These are phyloP conservation scores for Eilema sororculum DNA, from an alignment of 2,888 invertebrate species.

Conservation along the genomic window DNA sequence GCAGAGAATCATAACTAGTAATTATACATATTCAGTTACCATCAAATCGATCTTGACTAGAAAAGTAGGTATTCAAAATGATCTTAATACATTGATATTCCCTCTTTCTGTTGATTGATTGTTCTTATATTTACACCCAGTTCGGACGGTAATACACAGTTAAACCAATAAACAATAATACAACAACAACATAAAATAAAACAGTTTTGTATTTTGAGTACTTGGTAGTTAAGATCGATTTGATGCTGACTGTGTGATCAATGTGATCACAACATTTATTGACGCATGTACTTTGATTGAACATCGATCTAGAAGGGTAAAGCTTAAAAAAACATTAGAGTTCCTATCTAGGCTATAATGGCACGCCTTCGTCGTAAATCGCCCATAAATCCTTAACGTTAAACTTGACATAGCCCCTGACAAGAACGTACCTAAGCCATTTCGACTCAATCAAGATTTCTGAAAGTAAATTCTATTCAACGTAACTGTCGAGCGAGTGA, in stretches of 20 bases:
- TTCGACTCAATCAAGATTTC: slow-evolving; percentile 46
- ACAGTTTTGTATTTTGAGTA: too few relatives aligned
- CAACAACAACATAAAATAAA: too few relatives aligned
- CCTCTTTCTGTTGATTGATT: too few relatives aligned
- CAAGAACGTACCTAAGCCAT: slow-evolving; percentile 35
- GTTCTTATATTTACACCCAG: too few relatives aligned
- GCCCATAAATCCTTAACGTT: slow-evolving; percentile 34
- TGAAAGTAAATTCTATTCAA: slow-evolving; percentile 39
- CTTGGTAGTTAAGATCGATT: too few relatives aligned
- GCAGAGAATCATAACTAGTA: neutral
- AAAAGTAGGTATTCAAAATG: too few relatives aligned
- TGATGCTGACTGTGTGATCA: too few relatives aligned
- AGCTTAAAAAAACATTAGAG: slow-evolving; percentile 28
- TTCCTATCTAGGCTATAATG: slow-evolving; percentile 27
- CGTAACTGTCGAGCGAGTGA: slow-evolving; percentile 41
- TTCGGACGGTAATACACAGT: too few relatives aligned
- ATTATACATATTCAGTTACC: too few relatives aligned
- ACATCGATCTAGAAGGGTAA: neutral
- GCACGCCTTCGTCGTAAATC: slow-evolving; percentile 34
- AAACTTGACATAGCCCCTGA: slow-evolving; percentile 36
- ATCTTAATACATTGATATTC: too few relatives aligned
- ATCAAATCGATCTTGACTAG: too few relatives aligned
- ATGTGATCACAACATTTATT: neutral
- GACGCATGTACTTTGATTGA: neutral
- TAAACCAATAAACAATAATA: too few relatives aligned